Conservation (phyloP, 1,140 invertebrate species). For the Platyura marginata region DNA sequence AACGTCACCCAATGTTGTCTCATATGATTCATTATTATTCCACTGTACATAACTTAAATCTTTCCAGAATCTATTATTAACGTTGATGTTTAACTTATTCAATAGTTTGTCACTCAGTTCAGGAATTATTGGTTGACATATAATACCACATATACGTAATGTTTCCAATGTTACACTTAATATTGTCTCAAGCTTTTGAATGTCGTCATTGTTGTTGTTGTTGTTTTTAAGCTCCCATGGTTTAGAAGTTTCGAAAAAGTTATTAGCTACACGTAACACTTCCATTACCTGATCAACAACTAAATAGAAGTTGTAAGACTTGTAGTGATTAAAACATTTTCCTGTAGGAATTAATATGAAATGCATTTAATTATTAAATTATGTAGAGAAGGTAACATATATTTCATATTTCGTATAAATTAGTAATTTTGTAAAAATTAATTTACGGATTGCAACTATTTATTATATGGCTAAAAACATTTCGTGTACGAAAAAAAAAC, state of each 20-base stretch:
- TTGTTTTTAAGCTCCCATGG: conserved; percentile 74
- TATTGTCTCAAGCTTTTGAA: conserved; percentile 42
- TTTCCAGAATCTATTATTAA: conserved; percentile 29
- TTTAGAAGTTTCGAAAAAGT: conserved; percentile 64
- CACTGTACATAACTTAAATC: not conserved
- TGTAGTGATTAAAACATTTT: conserved; percentile 44
- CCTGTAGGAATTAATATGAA: too few species aligned
- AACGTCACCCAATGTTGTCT: too few species aligned
- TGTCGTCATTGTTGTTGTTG: conserved; percentile 8
- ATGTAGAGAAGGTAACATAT: too few species aligned
- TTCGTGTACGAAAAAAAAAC: too few species aligned
- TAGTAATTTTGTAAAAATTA: too few species aligned
- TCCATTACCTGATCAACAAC: conserved; percentile 60
- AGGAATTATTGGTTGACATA: conserved; percentile 74
- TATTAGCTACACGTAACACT: conserved; percentile 57
- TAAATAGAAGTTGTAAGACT: conserved; percentile 65
- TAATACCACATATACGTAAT: conserved; percentile 52
- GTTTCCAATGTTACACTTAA: conserved; percentile 72
- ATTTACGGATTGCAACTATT: too few species aligned
- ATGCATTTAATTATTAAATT: too few species aligned
- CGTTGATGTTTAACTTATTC: conserved; percentile 40
- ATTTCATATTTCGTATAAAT: too few species aligned
- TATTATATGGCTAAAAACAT: too few species aligned
- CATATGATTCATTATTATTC: too few species aligned
- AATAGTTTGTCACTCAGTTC: conserved; percentile 41